A percentile compares a stretch with the other conserved stretches of the same genome.
Conservation (phyloP, 1,140 invertebrate genomes). For the Melanaphis sacchari region DNA sequence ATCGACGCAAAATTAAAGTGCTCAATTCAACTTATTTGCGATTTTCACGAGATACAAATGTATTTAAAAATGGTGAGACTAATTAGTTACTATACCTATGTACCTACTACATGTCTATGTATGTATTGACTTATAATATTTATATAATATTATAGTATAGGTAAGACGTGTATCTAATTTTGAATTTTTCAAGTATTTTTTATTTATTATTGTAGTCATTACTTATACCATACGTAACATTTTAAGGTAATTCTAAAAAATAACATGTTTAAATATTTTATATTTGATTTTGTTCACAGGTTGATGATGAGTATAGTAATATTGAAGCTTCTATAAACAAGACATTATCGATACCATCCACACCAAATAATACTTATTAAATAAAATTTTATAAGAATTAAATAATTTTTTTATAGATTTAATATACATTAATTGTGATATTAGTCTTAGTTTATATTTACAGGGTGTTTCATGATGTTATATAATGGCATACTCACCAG, state of each 20-base stretch:
- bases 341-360: background rate
- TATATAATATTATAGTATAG: background rate
- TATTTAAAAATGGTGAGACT: conserved; percentile 18
- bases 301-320: background rate
- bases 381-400: background rate
- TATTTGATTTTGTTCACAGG: conserved; percentile 15
- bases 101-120: background rate
- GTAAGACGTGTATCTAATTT: background rate
- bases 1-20: conserved; percentile 50
- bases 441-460: conserved; percentile 29
- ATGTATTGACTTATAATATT: background rate
- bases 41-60: conserved; percentile 30
- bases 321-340: background rate
- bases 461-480: background rate
- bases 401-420: background rate
- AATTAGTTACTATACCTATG: background rate
- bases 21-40: conserved; percentile 44
- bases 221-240: background rate
- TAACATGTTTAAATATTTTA: background rate
- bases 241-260: background rate
- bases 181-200: background rate
- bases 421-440: conserved; percentile 36
- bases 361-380: conserved; percentile 14
- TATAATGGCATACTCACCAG: background rate
- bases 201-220: background rate